Conservation (phyloP, 1,140 invertebrate species). For the Antheraea mylitta region DNA sequence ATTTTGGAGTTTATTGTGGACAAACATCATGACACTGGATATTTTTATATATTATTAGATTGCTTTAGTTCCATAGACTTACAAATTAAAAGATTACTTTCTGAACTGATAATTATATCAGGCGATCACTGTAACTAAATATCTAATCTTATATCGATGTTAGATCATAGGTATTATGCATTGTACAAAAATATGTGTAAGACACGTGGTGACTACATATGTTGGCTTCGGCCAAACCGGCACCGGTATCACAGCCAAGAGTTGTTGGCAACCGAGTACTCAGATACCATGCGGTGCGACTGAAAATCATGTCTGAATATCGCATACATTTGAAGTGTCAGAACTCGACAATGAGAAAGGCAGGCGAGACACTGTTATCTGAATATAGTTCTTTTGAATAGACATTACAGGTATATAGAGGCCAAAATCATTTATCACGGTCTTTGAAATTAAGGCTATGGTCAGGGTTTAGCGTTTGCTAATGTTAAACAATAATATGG, state of each 20-base stretch:
- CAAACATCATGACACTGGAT: too few species aligned
- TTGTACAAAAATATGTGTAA: conserved; percentile 24
- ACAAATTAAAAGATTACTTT: neutral
- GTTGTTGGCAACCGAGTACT: conserved; percentile 24
- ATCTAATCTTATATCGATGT: neutral
- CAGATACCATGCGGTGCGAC: neutral
- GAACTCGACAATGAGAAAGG: neutral
- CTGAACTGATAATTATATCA: too few species aligned
- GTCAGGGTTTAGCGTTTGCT: too few species aligned
- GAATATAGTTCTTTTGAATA: too few species aligned
- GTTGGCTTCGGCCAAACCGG: conserved; percentile 24
- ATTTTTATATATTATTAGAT: too few species aligned
- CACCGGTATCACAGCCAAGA: conserved; percentile 29
- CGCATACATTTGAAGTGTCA: neutral
- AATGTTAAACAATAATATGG: too few species aligned
- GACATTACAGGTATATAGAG: too few species aligned
- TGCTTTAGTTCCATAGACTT: neutral
- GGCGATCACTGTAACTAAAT: too few species aligned
- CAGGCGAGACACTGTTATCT: neutral
- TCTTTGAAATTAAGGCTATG: too few species aligned
- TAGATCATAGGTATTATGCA: conserved; percentile 4
- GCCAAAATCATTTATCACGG: too few species aligned
- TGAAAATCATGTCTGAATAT: neutral
- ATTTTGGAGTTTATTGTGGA: too few species aligned
- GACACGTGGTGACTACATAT: conserved; percentile 22